Evolutionary conservation across 2,888 invertebrate species (phyloP), one percentile per base, ranked within the genome.

Genomic region (Thalpophila matura): DNA sequence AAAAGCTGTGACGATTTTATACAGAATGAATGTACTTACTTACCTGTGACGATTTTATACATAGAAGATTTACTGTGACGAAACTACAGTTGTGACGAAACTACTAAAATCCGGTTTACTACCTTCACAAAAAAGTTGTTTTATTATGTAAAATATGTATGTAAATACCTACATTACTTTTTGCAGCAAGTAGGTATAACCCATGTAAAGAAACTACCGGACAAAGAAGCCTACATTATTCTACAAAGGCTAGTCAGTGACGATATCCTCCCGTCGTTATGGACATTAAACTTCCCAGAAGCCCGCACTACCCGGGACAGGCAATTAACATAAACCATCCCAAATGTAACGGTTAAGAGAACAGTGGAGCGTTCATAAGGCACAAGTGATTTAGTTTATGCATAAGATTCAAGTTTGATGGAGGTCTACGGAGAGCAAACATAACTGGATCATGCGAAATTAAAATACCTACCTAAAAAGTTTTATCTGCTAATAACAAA

Each of bases 311-410:
- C 14, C 50, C 40, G 47, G 26, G 35, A 57, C 42, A 53, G 40
- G 33, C 46, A 60, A 79, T 79, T 77, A 71, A 65, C 71, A 77
- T 79, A 73, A 66, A 77, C 66, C 27, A 51, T 57, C 57, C 40
- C 26, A 53, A 70, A 76, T 63, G 74, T 69, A 14, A 60, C 51
- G 47, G 62, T 53, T 58, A 27, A 37, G 40, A 4, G 27, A 29
- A 7, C 29, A 33, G 31, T 38, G 6, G 43, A 61, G 46, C 40
- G 29, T 31, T 27, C 42, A 27, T 18, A 37, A 20, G 31, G 31
- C 24, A 27, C 31, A 22, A 40, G 50, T 47, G 68, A 59, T 47
- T 37, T 53, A 59, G 29, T 47, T 64, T 42, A 29, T 27, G 2
- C 9, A 14, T 53, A 29, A 42, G 29, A 7, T 60, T 40, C 6